Evolutionary conservation across 2,888 invertebrate genomes (phyloP), one percentile per base, ranked within the genome.

Genomic region (Tipula confusa): DNA sequence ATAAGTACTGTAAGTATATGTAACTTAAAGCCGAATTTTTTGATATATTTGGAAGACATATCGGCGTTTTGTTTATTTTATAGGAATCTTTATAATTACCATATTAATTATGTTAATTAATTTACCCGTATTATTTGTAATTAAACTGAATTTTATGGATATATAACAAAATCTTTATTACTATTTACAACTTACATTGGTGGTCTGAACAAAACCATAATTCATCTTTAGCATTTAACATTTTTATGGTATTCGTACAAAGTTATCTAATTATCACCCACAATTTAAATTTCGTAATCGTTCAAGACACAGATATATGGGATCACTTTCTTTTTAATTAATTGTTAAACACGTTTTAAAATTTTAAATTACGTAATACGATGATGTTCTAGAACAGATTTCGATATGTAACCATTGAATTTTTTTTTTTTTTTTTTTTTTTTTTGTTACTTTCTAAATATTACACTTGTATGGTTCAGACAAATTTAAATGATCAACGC

Each of bases 231-330:
- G 13, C 48, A 48, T 64, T 64, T 64, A 64, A 64, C 13, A 9
- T 38, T 38, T 13, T 2, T 9, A 24, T 11, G 18, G 11, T 24
- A 48, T 48, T 48, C 18, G 48, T 48, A 64, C 24, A 24, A 64
- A 24, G 64, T 64, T 64, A 64, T 64, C 64, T 64, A 64, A 64
- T 64, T 64, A 64, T 64, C 64, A 64, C 64, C 64, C 24, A 64
- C 64, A 64, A 64, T 24, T 64, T 64, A 64, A 13, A 11, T 24
- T 24, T 18, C 18, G 24, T 24, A 64, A 24, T 64, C 24, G 18
- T 43, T 64, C 24, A 64, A 64, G 24, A 64, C 9, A 24, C 7
- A n/a, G n/a, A n/a, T n/a, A 64, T 11, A 7, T 24, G 9, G 24
- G 24, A 0, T 24, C 24, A 64, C 64, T 64, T 64, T 64, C 64